Base-by-base conservation (phyloP, 2,113 vertebrate genomes). In the Chaetodon trifascialis region DNA sequence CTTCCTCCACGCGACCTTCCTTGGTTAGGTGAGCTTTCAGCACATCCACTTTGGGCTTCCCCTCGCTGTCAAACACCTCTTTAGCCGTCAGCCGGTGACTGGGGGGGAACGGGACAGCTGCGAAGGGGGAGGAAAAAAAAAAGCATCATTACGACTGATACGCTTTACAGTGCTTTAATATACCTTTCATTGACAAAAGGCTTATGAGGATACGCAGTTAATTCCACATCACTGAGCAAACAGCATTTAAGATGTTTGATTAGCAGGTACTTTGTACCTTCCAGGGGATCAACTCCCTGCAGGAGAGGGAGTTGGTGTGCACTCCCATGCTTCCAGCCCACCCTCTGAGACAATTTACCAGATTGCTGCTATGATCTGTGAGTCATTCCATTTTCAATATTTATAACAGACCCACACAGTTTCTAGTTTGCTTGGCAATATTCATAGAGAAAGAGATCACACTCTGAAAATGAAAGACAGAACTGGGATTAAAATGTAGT, bases 11-110 rank as follows among this genome's bases (percentile, higher is more conserved):
- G 1, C 98, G 96, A 14, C 98, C 98, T 88, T 99, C 98, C 93
- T 99, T 99, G 95, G 98, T 99, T 88, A 99, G 97, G 91, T 99
- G 98, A 58, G 96, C 97, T 94, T 99, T 99, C 92, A 99, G 96
- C 90, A 99, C 95, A 85, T 99, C 98, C 95, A 99, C 98, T 83
- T 98, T 97, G 73, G 98, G 98, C 86, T 98, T 99, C 75, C 98
- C 98, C 67, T 99, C 98, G 0, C 96, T 97, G 94, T 99, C 98
- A 77, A 99, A 99, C 90, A 99, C 97, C 96, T 99, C 98, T 94
- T 99, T 99, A 69, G 97, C 97, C 69, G 97, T 99, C 89, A 99
- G 97, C 85, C 97, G 97, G 88, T 99, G 98, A 92, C 97, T 99
- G 73, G 98, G 98, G 73, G 98, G 98, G 94, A 99, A 99, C 0